phyloP scores from a whole-genome alignment of 2,888 invertebrate species.

The Oscheius sp. region DNA sequence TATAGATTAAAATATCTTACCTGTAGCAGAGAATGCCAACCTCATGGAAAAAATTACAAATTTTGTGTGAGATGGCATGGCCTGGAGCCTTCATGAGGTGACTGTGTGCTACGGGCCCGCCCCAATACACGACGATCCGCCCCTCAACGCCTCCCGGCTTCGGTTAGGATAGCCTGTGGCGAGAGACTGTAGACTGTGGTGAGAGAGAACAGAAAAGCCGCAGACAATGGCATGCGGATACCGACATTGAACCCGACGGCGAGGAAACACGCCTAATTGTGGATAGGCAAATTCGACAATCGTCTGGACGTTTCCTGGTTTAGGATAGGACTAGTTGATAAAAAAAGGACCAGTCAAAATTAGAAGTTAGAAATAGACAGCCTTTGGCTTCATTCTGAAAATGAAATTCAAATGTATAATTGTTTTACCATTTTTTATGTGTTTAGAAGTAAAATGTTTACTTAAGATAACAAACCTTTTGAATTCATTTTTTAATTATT shows the following conservation, averaged over 20 bases:
- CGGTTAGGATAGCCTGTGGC: conserved; percentile 26
- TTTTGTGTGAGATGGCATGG: conserved; percentile 51
- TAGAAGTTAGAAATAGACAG: too few relatives aligned
- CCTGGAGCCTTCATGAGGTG: conserved; percentile 58
- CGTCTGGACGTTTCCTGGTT: too few relatives aligned
- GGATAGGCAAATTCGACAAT: too few relatives aligned
- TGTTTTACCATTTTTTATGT: too few relatives aligned
- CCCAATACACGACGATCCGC: conserved; percentile 10
- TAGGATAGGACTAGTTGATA: too few relatives aligned
- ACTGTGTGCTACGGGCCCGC: conserved; percentile 16
- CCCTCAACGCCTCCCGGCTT: conserved; percentile 28
- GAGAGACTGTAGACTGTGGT: conserved; percentile 11
- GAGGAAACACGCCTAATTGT: background rate
- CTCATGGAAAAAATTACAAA: conserved; percentile 52
- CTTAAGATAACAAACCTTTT: too few relatives aligned
- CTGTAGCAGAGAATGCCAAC: conserved; percentile 56
- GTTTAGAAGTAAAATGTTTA: too few relatives aligned
- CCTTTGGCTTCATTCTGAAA: too few relatives aligned
- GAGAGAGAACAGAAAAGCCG: conserved; percentile 21
- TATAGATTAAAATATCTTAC: conserved; percentile 28
- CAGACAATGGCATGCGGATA: conserved; percentile 28
- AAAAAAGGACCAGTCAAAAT: too few relatives aligned
- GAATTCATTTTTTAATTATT: too few relatives aligned
- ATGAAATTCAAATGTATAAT: too few relatives aligned
- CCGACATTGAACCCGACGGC: conserved; percentile 17